phyloP scores from a whole-genome alignment of 2,797 vertebrate genomes.

The Synanceia verrucosa region DNA sequence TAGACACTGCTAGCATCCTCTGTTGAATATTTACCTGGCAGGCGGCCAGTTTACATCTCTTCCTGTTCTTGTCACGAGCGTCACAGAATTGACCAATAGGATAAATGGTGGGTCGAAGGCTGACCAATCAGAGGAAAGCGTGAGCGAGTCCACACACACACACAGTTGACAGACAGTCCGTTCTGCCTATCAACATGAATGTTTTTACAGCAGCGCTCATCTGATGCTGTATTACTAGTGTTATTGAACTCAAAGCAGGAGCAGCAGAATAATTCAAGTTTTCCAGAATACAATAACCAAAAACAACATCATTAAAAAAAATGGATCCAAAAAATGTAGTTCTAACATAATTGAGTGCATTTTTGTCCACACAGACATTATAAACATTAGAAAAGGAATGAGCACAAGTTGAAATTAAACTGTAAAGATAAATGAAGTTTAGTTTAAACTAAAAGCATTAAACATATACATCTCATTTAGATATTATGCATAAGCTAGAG shows the following conservation, averaged over 20 bases:
- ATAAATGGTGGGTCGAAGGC: neutral
- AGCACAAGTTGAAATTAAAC: neutral
- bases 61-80: constrained; percentile 56
- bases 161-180: constrained; percentile 4
- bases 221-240: neutral
- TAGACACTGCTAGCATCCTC: constrained; percentile 61
- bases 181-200: constrained; percentile 35
- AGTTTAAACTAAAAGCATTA: neutral
- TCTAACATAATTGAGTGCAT: rapidly evolving
- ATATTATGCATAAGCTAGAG: neutral
- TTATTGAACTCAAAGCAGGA: neutral
- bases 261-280: neutral
- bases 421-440: neutral
- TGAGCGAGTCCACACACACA: neutral
- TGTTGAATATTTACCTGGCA: constrained; percentile 72
- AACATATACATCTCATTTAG: neutral
- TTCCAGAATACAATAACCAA: neutral
- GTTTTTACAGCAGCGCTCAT: constrained; percentile 27
- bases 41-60: constrained; percentile 52
- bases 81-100: constrained; percentile 56
- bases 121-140: constrained; percentile 48
- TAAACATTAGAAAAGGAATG: neutral
- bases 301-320: neutral
- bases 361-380: neutral
- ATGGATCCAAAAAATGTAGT: neutral